phyloP scores from a whole-genome alignment of 1,140 invertebrate genomes.

The Ganaspis sp. region DNA sequence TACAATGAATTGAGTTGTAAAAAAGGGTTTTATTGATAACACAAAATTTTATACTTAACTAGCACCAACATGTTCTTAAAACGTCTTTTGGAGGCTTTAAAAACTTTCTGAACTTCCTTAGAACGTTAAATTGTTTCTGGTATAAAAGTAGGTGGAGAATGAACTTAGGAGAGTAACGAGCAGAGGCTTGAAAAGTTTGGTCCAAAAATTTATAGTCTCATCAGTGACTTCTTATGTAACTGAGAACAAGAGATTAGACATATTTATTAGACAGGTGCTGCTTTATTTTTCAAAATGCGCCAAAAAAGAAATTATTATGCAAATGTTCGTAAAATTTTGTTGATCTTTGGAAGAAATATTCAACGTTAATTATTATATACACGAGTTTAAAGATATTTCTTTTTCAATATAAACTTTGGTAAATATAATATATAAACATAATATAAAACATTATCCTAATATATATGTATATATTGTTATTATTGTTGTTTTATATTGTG shows the following conservation, averaged over 20 bases:
- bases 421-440: no score
- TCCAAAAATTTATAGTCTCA: constrained; percentile 18
- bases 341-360: no score
- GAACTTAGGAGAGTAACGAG: neutral
- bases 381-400: no score
- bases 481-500: no score
- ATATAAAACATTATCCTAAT: no score
- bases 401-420: no score
- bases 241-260: neutral
- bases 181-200: neutral
- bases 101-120: constrained; percentile 12
- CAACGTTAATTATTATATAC: no score
- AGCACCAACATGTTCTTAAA: constrained; percentile 4
- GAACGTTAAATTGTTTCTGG: constrained; percentile 20
- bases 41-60: constrained; percentile 7
- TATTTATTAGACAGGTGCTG: neutral
- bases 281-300: neutral
- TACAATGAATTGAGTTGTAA: neutral
- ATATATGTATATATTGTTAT: no score
- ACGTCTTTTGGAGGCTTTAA: neutral
- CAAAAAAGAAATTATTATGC: neutral
- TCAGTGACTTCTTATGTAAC: constrained; percentile 20
- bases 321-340: no score
- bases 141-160: constrained; percentile 18
- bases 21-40: constrained; percentile 1